phyloP scores from a whole-genome alignment of 2,797 vertebrate species.

The Coregonus suidteri region DNA sequence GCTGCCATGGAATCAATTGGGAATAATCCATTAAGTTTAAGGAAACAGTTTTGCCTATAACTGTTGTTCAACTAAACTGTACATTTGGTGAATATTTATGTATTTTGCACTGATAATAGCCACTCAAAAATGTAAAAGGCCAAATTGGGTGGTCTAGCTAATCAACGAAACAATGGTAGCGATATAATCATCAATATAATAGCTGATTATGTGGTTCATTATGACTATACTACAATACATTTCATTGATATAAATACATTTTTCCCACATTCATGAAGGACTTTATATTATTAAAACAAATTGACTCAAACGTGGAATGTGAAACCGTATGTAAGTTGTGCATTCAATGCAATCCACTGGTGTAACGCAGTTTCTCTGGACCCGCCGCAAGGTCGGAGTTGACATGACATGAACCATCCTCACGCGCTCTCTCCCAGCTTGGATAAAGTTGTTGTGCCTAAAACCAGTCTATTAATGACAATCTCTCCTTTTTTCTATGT shows the following conservation, averaged over 20 bases:
- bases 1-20: constrained; percentile 27
- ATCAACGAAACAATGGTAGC: not conserved
- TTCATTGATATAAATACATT: not conserved
- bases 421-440: no score
- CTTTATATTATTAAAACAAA: not conserved
- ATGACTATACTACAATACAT: not conserved
- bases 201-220: not conserved
- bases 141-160: not conserved
- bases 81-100: not conserved
- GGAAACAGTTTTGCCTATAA: not conserved
- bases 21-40: not conserved
- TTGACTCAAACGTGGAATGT: not conserved
- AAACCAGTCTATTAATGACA: no score
- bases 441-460: no score
- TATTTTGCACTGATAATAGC: not conserved
- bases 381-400: no score
- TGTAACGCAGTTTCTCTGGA: no score
- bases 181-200: not conserved
- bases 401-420: no score
- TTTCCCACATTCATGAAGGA: not conserved
- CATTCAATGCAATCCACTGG: not conserved
- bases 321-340: not conserved
- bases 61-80: not conserved
- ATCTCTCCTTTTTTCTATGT: no score
- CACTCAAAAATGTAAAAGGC: not conserved